Conservation (phyloP, 2,888 invertebrate species). For the Augochlorella aurata region DNA sequence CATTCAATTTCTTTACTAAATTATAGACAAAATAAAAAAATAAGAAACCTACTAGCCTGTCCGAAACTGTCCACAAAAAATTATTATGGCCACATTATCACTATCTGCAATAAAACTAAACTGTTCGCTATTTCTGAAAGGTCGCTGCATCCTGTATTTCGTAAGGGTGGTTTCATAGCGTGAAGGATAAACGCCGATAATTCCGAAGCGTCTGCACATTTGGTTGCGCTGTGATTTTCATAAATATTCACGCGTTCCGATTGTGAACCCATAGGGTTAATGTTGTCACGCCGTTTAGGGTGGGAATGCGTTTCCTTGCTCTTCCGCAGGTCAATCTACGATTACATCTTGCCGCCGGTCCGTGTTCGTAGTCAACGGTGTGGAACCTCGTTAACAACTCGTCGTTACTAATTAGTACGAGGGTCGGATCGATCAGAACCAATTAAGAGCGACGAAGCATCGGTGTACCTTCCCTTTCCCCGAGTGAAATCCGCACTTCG, state of each 20-base stretch:
- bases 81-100: too few relatives aligned
- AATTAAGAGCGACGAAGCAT: conserved; percentile 50
- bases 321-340: background rate
- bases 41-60: too few relatives aligned
- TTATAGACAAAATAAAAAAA: too few relatives aligned
- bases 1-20: too few relatives aligned
- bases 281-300: background rate
- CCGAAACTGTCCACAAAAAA: too few relatives aligned
- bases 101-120: too few relatives aligned
- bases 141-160: too few relatives aligned
- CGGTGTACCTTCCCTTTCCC: conserved; percentile 29
- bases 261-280: background rate
- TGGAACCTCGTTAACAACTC: conserved; percentile 54
- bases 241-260: background rate
- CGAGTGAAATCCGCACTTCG: conserved; percentile 56
- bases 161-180: too few relatives aligned
- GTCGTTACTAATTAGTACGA: conserved; percentile 61
- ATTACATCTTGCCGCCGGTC: background rate
- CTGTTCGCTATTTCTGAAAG: too few relatives aligned
- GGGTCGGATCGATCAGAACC: conserved; percentile 56
- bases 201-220: too few relatives aligned
- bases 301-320: background rate
- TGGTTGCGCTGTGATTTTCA: background rate
- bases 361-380: conserved; percentile 9
- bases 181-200: too few relatives aligned